Base-by-base conservation (phyloP, 2,113 vertebrate genomes). In the Melanerpes aurifrons region DNA sequence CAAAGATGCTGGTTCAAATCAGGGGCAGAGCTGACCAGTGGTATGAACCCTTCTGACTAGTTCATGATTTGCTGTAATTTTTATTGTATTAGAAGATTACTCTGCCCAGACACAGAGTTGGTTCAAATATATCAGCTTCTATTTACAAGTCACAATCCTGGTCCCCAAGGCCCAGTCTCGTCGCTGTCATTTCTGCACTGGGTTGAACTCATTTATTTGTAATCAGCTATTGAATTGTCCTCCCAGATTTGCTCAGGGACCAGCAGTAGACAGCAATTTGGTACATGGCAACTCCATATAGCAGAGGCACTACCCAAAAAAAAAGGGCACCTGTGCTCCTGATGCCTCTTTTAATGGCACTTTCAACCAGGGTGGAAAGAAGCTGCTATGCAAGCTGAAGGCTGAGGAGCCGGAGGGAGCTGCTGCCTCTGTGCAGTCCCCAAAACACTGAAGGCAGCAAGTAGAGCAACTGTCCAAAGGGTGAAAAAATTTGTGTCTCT, bases 31-130 rank as follows among this genome's bases (percentile, higher is more conserved):
- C 4, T 58, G 73, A 48, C 29, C 50, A 59, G 2, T 50, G 48
- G 47, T 43, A 5, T 87, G 87, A 79, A 75, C 92, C 81, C 69
- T 82, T 40, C 71, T 37, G 40, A 62, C n/a, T 40, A 31, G n/a
- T 43, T 82, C 15, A 67, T 47, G 50, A 80, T 86, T 93, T 94
- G 67, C 53, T 74, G 17, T 70, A 61, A 31, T 89, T 89, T 82
- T 91, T 82, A 93, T 82, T 82, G 16, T 54, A 82, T 73, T 92
- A 85, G 75, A 93, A 32, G 31, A 17, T 53, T 74, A 20, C 32
- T 94, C 28, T 82, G 57, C 29, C 61, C 82, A 92, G 68, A 63
- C 0, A 0, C 31, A 47, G 59, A 62, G 19, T 50, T 94, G 63
- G 58, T 91, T 82, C 67, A 82, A 64, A 82, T 37, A 56, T 59